A percentile compares a stretch with the other conserved stretches of the same genome.
phyloP scores from a whole-genome alignment of 37 sponge, comb jelly and placozoan species.

The Eunapius fragilis region DNA sequence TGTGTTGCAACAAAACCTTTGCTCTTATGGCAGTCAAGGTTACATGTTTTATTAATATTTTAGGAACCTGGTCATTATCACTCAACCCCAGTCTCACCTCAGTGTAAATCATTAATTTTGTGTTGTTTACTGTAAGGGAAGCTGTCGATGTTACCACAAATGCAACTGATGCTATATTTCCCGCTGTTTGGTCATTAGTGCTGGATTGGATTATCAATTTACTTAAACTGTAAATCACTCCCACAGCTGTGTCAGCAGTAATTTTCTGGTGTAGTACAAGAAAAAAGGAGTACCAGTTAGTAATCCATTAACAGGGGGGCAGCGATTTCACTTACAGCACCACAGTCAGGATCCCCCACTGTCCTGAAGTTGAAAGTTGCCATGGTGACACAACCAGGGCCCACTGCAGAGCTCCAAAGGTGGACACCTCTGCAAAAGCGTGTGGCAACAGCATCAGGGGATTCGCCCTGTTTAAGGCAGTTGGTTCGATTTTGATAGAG shows the following conservation, averaged over 20 bases:
- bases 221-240: neutral
- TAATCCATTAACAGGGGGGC: neutral
- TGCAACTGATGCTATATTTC: slow-evolving; percentile 26
- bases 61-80: no score
- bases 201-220: neutral
- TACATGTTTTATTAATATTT: no score
- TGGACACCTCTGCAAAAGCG: neutral
- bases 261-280: neutral
- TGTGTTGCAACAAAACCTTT: no score
- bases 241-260: neutral
- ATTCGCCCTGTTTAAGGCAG: neutral
- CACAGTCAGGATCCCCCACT: neutral
- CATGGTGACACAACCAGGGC: slow-evolving; percentile 10
- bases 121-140: neutral
- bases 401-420: slow-evolving; percentile 18
- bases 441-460: neutral
- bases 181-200: slow-evolving; percentile 4
- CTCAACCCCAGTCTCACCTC: slow-evolving; percentile 26
- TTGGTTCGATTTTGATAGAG: neutral
- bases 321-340: neutral
- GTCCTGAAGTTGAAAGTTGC: slow-evolving; percentile 5
- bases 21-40: no score
- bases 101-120: neutral
- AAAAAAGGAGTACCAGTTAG: neutral
- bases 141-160: slow-evolving; percentile 4